Base-by-base conservation (phyloP, 2,113 vertebrate species). In the Falcunculus frontatus region DNA sequence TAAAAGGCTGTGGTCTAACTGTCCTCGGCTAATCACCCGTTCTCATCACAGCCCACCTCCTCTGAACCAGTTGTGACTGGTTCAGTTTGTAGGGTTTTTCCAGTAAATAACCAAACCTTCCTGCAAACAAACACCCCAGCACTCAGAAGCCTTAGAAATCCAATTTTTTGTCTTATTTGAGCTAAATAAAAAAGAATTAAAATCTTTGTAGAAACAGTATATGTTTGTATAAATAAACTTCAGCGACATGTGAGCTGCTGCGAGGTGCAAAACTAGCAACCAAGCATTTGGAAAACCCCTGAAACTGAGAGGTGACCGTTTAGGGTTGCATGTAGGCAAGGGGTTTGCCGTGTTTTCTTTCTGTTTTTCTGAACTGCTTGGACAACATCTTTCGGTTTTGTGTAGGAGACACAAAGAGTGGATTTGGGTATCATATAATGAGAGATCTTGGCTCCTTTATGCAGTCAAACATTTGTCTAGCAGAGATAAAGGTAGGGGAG, bases 1-100 rank as follows among this genome's bases (percentile, higher is more conserved):
- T 93, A 67, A 57, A 30, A 70, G 44, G 15, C 67, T 97, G 97
- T 96, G 97, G 97, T 97, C 87, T 98, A 98, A 98, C 98, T 93
- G 97, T 78, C 60, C 78, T 82, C 78, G 39, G 39, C 89, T 95
- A 95, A 94, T 95, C 90, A 33, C 46, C 4, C 37, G 5, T 69
- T 72, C 57, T 59, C 68, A 84, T 91, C 87, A 1, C 39, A 49
- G 57, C 83, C 74, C 72, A 73, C 79, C 65, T n/a, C 41, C 53
- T 84, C 80, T 62, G 74, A 92, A 55, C 93, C 79, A 46, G 89
- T 60, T 82, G 20, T 8, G 63, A 90, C 95, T 37, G 39, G 82
- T 97, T 97, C 90, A 42, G 59, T 50, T 85, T 63, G 57, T 64
- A 74, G 81, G 46, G 68, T 79, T 97, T 97, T 98, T 97, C 97